Evolutionary conservation across 2,888 invertebrate species (phyloP).

Genomic region (Drosophila maculinotata): DNA sequence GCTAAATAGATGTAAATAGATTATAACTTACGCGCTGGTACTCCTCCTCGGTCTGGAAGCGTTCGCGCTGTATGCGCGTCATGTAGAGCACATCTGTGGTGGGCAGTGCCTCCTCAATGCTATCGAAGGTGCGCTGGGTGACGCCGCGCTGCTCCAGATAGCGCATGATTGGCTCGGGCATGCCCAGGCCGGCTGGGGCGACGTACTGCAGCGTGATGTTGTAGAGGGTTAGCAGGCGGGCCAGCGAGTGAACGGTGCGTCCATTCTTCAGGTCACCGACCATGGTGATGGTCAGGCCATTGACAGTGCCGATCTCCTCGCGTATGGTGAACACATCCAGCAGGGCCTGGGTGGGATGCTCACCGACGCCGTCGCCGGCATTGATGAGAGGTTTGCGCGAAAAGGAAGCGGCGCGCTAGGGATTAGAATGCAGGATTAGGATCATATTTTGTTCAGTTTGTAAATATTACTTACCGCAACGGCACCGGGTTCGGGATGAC

Average conservation of each 20-base stretch:
- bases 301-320: constrained; percentile 99
- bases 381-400: constrained; percentile 97
- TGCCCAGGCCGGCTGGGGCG: constrained; percentile 93
- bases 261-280: constrained; percentile 99
- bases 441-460: neutral
- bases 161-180: constrained; percentile 94
- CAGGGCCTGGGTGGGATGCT: constrained; percentile 99
- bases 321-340: constrained; percentile 99
- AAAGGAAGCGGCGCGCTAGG: constrained; percentile 91
- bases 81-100: constrained; percentile 99
- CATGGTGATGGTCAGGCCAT: constrained; percentile 98
- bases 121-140: constrained; percentile 87
- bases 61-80: constrained; percentile 98
- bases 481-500: constrained; percentile 97
- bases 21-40: constrained; percentile 92
- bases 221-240: constrained; percentile 96
- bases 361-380: constrained; percentile 98
- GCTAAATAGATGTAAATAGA: no score
- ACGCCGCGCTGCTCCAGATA: constrained; percentile 93
- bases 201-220: constrained; percentile 97
- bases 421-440: no score
- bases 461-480: constrained; percentile 89
- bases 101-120: constrained; percentile 93
- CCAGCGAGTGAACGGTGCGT: constrained; percentile 98
- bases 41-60: constrained; percentile 93